A percentile compares a stretch with the other conserved stretches of the same genome.
These are phyloP conservation scores for Phymorhynchus buccinoides DNA, from an alignment of 1,140 invertebrate species.

Conservation along the genomic window DNA sequence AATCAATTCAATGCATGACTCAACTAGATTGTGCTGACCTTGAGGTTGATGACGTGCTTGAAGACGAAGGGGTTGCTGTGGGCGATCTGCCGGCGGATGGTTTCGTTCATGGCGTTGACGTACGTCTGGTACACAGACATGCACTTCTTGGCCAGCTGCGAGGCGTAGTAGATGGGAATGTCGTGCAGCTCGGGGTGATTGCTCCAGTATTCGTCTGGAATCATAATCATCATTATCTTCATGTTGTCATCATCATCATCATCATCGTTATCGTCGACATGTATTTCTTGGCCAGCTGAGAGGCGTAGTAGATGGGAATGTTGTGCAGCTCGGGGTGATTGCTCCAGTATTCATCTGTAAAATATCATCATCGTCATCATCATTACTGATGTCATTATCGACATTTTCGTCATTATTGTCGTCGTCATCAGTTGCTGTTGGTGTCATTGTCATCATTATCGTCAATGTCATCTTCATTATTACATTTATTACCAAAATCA, in stretches of 20 bases:
- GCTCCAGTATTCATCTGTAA: slow-evolving; percentile 98
- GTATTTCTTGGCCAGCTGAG: slow-evolving; percentile 98
- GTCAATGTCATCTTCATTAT: no score
- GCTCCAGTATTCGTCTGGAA: slow-evolving; percentile 97
- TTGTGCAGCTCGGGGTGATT: slow-evolving; percentile 98
- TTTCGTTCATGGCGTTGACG: slow-evolving; percentile 99
- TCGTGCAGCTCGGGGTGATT: slow-evolving; percentile 98
- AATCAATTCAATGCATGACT: no score
- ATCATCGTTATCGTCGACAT: no score
- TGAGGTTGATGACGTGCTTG: slow-evolving; percentile 98
- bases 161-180: slow-evolving; percentile 99
- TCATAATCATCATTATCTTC: no score
- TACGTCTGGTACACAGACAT: slow-evolving; percentile 99
- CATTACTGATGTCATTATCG: no score
- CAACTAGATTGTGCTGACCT: no score
- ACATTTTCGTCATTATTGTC: no score
- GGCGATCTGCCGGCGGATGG: slow-evolving; percentile 94
- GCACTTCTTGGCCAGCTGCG: slow-evolving; percentile 98
- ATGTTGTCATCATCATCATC: no score
- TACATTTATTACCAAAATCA: no score
- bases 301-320: slow-evolving; percentile 99
- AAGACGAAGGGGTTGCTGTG: slow-evolving; percentile 99
- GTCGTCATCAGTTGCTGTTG: no score
- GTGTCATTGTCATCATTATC: no score
- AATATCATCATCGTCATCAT: no score